phyloP scores from a whole-genome alignment of 2,888 invertebrate genomes.

The Ophion costatus region DNA sequence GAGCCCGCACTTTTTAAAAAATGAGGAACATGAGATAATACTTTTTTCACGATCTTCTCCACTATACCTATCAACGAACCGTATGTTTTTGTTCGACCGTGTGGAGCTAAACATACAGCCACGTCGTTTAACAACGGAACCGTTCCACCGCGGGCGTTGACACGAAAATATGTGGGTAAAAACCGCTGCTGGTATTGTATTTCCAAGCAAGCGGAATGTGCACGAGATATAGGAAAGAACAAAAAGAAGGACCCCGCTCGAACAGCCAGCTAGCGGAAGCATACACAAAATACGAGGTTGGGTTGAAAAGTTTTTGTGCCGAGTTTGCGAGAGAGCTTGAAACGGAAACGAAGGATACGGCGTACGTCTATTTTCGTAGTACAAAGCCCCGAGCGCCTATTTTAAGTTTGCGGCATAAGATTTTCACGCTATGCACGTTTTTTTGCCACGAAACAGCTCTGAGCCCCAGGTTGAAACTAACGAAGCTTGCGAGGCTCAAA shows the following conservation, averaged over 20 bases:
- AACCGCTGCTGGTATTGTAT: not conserved
- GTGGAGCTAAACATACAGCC: not conserved
- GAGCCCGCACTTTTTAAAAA: not conserved
- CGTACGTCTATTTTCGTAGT: slow-evolving; percentile 35
- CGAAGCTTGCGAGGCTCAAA: slow-evolving; percentile 14
- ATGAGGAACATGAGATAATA: not conserved
- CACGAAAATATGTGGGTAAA: slow-evolving; percentile 36
- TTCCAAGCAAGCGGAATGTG: slow-evolving; percentile 7
- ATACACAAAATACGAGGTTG: slow-evolving; percentile 43
- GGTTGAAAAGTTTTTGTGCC: slow-evolving; percentile 34
- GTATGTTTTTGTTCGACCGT: not conserved
- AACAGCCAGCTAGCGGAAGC: slow-evolving; percentile 2
- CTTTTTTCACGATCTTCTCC: not conserved
- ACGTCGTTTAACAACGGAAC: slow-evolving; percentile 16
- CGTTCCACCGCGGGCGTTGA: slow-evolving; percentile 33
- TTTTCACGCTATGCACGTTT: slow-evolving; percentile 19
- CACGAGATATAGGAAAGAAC: slow-evolving; percentile 1
- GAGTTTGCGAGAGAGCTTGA: slow-evolving; percentile 27
- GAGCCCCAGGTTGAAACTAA: not conserved
- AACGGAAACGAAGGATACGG: slow-evolving; percentile 44
- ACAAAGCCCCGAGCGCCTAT: slow-evolving; percentile 29
- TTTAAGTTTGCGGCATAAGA: slow-evolving; percentile 25
- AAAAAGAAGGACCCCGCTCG: slow-evolving; percentile 17
- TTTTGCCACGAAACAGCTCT: not conserved
- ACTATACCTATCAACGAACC: not conserved